phyloP scores from a whole-genome alignment of 1,140 invertebrate species.

The Elymnias hypermnestra region DNA sequence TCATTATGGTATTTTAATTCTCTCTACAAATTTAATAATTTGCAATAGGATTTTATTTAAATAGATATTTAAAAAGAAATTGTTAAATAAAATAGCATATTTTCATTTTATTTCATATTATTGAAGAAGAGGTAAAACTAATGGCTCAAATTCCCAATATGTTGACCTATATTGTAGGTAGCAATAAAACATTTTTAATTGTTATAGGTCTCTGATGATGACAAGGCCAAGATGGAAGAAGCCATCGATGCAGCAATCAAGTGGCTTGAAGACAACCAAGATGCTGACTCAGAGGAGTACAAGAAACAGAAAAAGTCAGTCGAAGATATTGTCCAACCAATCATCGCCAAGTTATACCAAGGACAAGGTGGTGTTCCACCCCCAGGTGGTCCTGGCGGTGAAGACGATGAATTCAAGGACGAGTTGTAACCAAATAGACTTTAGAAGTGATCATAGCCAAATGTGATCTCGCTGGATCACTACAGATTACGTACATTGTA shows the following conservation, averaged over 20 bases:
- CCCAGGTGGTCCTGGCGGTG: constrained; percentile 81
- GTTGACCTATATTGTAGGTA: too few species aligned
- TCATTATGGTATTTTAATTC: too few species aligned
- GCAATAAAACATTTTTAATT: constrained; percentile 23
- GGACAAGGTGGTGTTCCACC: constrained; percentile 86
- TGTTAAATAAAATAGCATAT: too few species aligned
- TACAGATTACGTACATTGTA: constrained; percentile 27
- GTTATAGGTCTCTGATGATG: constrained; percentile 84
- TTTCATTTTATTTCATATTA: too few species aligned
- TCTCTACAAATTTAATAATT: too few species aligned
- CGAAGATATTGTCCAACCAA: constrained; percentile 96
- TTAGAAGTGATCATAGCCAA: constrained; percentile 51
- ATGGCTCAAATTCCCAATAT: too few species aligned
- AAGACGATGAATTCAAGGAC: constrained; percentile 90
- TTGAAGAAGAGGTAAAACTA: too few species aligned
- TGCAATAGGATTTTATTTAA: too few species aligned
- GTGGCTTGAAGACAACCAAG: constrained; percentile 97
- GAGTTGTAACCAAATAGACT: constrained; percentile 84
- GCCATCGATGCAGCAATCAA: constrained; percentile 98
- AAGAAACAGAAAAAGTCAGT: constrained; percentile 98
- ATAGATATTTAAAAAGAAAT: too few species aligned
- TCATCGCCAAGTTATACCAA: constrained; percentile 98
- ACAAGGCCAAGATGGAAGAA: constrained; percentile 97
- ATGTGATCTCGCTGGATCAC: constrained; percentile 49
- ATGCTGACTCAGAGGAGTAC: constrained; percentile 95